Base-by-base conservation (phyloP, 2,888 invertebrate genomes). In the Napeogenes inachia region DNA sequence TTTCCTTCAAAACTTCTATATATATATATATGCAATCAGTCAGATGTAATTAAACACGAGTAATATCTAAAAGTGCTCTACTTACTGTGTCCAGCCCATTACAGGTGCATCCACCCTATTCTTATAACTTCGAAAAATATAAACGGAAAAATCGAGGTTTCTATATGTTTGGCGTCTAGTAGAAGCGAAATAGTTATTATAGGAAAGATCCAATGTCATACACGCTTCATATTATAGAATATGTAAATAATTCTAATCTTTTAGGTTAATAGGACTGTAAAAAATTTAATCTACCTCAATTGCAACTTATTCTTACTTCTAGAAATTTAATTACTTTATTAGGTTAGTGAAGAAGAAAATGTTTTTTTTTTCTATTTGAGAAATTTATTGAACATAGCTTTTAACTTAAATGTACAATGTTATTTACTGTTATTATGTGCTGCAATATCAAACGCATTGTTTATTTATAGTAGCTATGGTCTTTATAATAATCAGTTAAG, bases 271-370 rank as follows among this genome's bases (percentile, higher is more conserved):
- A 90, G 90, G 89, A 87, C 82, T 89, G 85, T 90, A 89, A 89
- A 89, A 89, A 89, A 87, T 82, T 87, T 84, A 84, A 90, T 89
- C 90, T 90, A 90, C 90, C 90, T 90, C 90, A 90, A 86, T 83
- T 78, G 78, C 81, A 89, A 89, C 86, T 87, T 89, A 88, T 86
- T 82, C 79, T 84, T 87, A 85, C 76, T 82, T 80, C 76, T 88
- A 89, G 86, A 82, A 84, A 76, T 81, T 77, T 82, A 85, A 82
- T 82, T 82, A 86, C 77, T 85, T 83, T 75, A 73, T 85, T 89
- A 89, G 87, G 84, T 88, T 89, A 89, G 87, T 87, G 86, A 88
- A 83, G 77, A 70, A 75, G 71, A 66, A 65, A 65, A 67, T 68
- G 65, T 54, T 61, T 66, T 78, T 77, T 80, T 79, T 78, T 81